phyloP scores from a whole-genome alignment of 2,888 invertebrate genomes.

The Cephus rjabovi region DNA sequence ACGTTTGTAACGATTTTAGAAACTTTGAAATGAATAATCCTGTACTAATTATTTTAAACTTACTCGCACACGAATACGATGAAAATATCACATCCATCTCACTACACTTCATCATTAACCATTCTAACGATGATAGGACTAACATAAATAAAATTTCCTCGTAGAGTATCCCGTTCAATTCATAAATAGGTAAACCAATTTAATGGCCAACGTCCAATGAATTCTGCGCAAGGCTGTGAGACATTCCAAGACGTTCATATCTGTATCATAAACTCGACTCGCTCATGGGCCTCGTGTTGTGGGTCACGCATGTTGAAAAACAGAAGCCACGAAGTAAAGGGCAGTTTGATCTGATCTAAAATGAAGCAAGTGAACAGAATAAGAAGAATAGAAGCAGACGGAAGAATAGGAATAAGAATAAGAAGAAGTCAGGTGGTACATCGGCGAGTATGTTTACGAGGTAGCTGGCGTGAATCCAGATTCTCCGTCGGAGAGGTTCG shows the following conservation, averaged over 20 bases:
- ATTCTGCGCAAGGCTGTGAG: not conserved
- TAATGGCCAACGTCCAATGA: not conserved
- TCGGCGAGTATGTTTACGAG: slow-evolving; percentile 3
- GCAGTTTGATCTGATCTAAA: not conserved
- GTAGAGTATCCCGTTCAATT: not conserved
- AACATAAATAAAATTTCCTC: too few relatives aligned
- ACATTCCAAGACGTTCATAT: not conserved
- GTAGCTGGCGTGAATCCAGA: not conserved
- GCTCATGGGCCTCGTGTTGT: not conserved
- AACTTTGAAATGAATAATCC: too few relatives aligned
- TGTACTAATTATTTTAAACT: too few relatives aligned
- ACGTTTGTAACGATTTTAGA: too few relatives aligned
- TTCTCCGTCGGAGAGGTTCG: not conserved
- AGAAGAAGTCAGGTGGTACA: slow-evolving; percentile 1
- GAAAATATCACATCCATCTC: too few relatives aligned
- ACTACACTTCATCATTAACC: too few relatives aligned
- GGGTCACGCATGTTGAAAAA: not conserved
- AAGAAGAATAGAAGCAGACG: not conserved
- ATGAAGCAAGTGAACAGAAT: not conserved
- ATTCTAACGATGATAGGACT: too few relatives aligned
- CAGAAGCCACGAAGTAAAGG: not conserved
- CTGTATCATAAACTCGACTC: not conserved
- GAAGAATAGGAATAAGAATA: not conserved
- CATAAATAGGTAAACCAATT: not conserved
- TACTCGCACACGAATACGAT: too few relatives aligned